Evolutionary conservation across 2,888 invertebrate species (phyloP), one percentile per base, ranked within the genome.

Genomic region (Sepioteuthis lessoniana): DNA sequence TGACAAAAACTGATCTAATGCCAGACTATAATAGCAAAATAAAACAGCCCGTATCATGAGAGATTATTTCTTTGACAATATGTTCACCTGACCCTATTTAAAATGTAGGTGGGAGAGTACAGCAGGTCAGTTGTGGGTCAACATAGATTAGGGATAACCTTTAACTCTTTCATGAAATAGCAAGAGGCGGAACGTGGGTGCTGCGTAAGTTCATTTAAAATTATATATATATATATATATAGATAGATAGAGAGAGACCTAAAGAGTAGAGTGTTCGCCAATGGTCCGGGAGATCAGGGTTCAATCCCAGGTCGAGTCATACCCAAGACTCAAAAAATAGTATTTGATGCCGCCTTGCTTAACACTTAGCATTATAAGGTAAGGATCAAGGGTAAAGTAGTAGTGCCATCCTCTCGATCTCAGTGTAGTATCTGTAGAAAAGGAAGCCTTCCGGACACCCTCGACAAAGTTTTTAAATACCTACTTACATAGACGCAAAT

Each of bases 161-260:
- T 76, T 76, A 25, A 76, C 76, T 13, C 4, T n/a, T 10, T 13
- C 76, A n/a, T 76, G n/a, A n/a, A 76, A n/a, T n/a, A 76, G 16
- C 76, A 35, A 13, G n/a, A 76, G 76, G 76, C n/a, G n/a, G 35
- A 76, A 4, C 16, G n/a, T 35, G 13, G 76, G 25, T 76, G 76
- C 76, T 16, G n/a, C 19, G 16, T 16, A n/a, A 35, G 19, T n/a
- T 0, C n/a, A 25, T 3, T n/a, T 76, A 76, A 28, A n/a, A 28
- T 10, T n/a, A 76, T n/a, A 76, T n/a, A 76, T 76, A 76, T 76
- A 76, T 76, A 76, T 76, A n/a, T 76, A 76, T 76, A n/a, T n/a
- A 76, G 7, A 76, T n/a, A 76, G 8, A 76, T n/a, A 76, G 4
- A 31, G 3, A n/a, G n/a, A n/a, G n/a, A n/a, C n/a, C n/a, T n/a